Evolutionary conservation across 2,113 vertebrate species (phyloP).

Genomic region (Ginglymostoma cirratum): DNA sequence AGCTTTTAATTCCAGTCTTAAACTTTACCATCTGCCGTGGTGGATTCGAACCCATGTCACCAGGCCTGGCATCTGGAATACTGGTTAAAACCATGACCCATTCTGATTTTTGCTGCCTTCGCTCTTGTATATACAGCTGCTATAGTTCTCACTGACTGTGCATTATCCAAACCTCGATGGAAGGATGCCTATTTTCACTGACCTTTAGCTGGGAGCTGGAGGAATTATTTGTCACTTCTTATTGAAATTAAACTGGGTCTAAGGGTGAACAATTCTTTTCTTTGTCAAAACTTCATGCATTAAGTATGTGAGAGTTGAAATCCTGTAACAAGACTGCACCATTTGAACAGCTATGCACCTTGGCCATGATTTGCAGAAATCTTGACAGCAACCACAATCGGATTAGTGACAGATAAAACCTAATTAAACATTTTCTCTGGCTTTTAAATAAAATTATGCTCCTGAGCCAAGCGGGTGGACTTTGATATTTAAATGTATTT

Average conservation of each 20-base stretch:
- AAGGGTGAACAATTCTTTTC: not conserved
- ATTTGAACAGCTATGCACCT: not conserved
- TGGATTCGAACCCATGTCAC: too few species aligned
- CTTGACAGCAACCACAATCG: not conserved
- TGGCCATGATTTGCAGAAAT: not conserved
- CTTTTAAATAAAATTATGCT: slow-evolving; percentile 28
- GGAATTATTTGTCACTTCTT: not conserved
- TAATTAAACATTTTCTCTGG: slow-evolving; percentile 22
- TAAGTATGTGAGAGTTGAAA: not conserved
- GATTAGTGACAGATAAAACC: slow-evolving; percentile 11
- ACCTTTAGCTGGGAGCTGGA: not conserved
- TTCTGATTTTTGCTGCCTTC: not conserved
- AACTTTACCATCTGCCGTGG: too few species aligned
- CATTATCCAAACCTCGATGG: not conserved
- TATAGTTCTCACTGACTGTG: not conserved
- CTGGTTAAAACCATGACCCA: too few species aligned
- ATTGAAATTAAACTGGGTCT: not conserved
- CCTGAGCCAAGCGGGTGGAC: not conserved
- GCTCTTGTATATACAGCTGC: not conserved
- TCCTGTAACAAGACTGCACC: not conserved
- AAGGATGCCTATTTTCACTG: not conserved
- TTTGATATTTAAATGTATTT: slow-evolving; percentile 26
- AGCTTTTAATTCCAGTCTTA: too few species aligned
- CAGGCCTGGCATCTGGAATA: too few species aligned
- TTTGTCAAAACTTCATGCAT: slow-evolving; percentile 2